Evolutionary conservation across 2,888 invertebrate genomes (phyloP).

Genomic region (Nymphalis urticae): DNA sequence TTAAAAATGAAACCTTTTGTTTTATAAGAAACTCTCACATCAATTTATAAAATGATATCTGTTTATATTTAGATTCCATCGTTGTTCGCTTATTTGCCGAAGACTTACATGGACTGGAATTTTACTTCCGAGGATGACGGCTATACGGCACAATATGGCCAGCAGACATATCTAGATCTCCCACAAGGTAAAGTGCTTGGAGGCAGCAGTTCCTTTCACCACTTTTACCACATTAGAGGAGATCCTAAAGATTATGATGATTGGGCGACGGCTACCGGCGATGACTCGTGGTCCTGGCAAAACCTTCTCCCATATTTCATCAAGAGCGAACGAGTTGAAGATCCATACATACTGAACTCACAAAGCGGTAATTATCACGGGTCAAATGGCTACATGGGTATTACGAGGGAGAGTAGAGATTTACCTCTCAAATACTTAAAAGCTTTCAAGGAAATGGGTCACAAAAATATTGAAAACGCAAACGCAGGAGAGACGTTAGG

Average conservation of each 20-base stretch:
- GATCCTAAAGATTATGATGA: slow-evolving; percentile 65
- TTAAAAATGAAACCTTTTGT: no score
- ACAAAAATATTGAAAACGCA: slow-evolving; percentile 50
- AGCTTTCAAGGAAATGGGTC: slow-evolving; percentile 68
- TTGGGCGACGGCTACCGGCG: slow-evolving; percentile 71
- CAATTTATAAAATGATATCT: neutral
- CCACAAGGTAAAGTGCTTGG: slow-evolving; percentile 82
- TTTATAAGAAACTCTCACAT: no score
- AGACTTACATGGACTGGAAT: slow-evolving; percentile 31
- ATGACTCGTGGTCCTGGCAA: slow-evolving; percentile 77
- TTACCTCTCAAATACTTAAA: slow-evolving; percentile 46
- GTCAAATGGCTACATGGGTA: slow-evolving; percentile 60
- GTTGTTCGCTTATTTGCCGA: slow-evolving; percentile 22
- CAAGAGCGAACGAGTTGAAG: slow-evolving; percentile 66
- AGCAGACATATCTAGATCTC: slow-evolving; percentile 48
- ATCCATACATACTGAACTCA: slow-evolving; percentile 39
- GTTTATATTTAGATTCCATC: slow-evolving; percentile 22
- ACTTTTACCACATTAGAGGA: slow-evolving; percentile 77
- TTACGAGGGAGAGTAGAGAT: slow-evolving; percentile 49
- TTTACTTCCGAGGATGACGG: slow-evolving; percentile 46
- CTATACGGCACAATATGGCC: slow-evolving; percentile 63
- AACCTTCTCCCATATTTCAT: slow-evolving; percentile 70
- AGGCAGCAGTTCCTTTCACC: slow-evolving; percentile 77
- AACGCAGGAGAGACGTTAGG: slow-evolving; percentile 67
- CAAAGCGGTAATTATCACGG: slow-evolving; percentile 51